Base-by-base conservation (phyloP, 92 coral and sea anemone genomes). In the Scolanthus callimorphus region DNA sequence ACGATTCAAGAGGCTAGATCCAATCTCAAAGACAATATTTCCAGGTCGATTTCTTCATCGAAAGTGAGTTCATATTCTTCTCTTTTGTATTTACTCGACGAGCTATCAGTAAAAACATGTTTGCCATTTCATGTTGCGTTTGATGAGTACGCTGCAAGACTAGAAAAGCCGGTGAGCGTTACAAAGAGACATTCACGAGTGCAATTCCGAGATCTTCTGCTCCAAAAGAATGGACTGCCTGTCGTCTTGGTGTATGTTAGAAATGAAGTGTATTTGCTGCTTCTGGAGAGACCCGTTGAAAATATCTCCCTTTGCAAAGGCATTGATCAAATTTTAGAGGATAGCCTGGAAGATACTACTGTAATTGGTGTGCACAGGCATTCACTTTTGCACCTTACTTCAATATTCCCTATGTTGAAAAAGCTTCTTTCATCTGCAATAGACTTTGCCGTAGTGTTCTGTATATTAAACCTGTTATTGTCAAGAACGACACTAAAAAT, bases 191-290 rank as follows among this genome's bases (percentile, higher is more conserved):
- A 53, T 49, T 60, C 78, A 45, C 39, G 60, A 37, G 70, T 62
- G 25, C 70, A 71, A 31, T 71, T 71, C 70, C 60, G 78, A 71
- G 78, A 61, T 58, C 70, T 71, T 54, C 27, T 71, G 27, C 78
- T 71, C 26, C 78, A 61, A 51, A 71, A 23, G 43, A n/a, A 62
- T 62, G 58, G 69, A 45, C 59, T 62, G 49, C 70, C 78, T 48
- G 78, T 71, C 30, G 1, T 71, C 24, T 60, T 71, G n/a, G 49
- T 39, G 34, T 20, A 27, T 9, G 78, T 38, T 20, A 29, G 71
- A 27, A 71, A 47, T 51, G 49, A 24, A 24, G 17, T 60, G 22
- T 51, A 71, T 71, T 69, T 61, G 48, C 49, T 71, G n/a, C 55
- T 71, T 20, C 27, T 62, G 2, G 78, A 71, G 62, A 71, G 53